phyloP scores from a whole-genome alignment of 2,113 vertebrate species.

The Chitala chitala region DNA sequence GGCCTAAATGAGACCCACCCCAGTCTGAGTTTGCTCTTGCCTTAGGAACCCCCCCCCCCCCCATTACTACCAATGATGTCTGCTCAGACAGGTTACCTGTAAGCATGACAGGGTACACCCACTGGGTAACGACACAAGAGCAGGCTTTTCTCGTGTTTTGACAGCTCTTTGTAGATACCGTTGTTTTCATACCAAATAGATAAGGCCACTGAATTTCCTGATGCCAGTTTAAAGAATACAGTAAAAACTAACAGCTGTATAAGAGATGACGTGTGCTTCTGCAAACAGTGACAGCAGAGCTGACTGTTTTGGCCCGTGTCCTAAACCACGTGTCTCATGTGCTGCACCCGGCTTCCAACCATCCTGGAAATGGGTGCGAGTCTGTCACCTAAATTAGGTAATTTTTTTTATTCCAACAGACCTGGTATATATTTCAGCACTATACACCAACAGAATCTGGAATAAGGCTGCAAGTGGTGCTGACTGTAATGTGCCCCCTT shows the following conservation, averaged over 20 bases:
- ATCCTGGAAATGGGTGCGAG: too few species aligned
- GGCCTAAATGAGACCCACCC: too few species aligned
- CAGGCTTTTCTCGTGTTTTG: neutral
- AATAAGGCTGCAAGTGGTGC: too few species aligned
- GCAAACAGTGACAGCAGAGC: neutral
- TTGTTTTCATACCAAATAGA: constrained; percentile 9
- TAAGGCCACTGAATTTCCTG: neutral
- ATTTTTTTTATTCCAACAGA: too few species aligned
- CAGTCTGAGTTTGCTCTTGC: too few species aligned
- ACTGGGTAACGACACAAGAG: neutral
- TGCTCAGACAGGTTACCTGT: neutral
- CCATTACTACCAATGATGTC: neutral
- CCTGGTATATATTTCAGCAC: too few species aligned
- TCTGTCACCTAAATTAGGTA: too few species aligned
- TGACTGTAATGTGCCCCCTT: neutral
- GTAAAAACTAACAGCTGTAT: neutral
- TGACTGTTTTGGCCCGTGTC: neutral
- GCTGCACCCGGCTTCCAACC: too few species aligned
- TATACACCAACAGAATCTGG: too few species aligned
- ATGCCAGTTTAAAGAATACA: constrained; percentile 5
- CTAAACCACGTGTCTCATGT: neutral
- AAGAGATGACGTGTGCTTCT: neutral
- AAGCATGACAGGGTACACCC: neutral
- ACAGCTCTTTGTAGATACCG: neutral
- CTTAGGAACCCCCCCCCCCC: neutral